Evolutionary conservation across 2,113 vertebrate species (phyloP), one percentile per base, ranked within the genome.

Genomic region (Percopsis transmontana): DNA sequence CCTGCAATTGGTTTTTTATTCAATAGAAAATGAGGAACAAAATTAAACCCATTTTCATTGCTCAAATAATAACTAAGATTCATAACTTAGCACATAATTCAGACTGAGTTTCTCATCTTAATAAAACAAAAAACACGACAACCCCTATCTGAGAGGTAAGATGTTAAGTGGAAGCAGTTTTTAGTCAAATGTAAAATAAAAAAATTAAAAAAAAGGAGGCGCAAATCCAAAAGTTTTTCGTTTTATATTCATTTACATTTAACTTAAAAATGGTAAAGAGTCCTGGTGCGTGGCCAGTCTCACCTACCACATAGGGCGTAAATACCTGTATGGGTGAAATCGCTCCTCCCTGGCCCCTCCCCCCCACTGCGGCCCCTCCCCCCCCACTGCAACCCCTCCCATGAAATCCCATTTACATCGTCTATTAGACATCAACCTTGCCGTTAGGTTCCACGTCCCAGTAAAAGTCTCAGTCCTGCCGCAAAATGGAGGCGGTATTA

Each of bases 1-100:
- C 95, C 95, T 95, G 94, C 93, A 90, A 91, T 92, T 84, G 82
- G 72, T 87, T 89, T 19, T 84, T 90, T 88, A 91, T 92, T 92
- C 88, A 85, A 89, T 91, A 91, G 84, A 81, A 83, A 79, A 81
- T 72, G 19, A 80, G 68, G 68, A 80, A n/a, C 9, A 51, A 81
- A 82, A 80, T 75, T 24, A 74, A 72, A 72, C 58, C 23, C 20
- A 82, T 83, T 78, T 84, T 71, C 72, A 76, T 82, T 88, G 54
- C 78, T 88, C 74, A 75, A 74, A 81, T 50, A 72, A 70, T 39
- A 84, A 82, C 66, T 67, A 57, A 70, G 24, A 64, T 68, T 80
- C 51, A 80, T 83, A 81, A 83, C 72, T 85, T 82, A 73, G 70
- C 68, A 74, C 48, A 66, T 59, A 42, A 82, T 48, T 83, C 63